These are phyloP conservation scores for Hexactinellida sp. DNA, from an alignment of 37 sponge, comb jelly and placozoan genomes.

Conservation along the genomic window DNA sequence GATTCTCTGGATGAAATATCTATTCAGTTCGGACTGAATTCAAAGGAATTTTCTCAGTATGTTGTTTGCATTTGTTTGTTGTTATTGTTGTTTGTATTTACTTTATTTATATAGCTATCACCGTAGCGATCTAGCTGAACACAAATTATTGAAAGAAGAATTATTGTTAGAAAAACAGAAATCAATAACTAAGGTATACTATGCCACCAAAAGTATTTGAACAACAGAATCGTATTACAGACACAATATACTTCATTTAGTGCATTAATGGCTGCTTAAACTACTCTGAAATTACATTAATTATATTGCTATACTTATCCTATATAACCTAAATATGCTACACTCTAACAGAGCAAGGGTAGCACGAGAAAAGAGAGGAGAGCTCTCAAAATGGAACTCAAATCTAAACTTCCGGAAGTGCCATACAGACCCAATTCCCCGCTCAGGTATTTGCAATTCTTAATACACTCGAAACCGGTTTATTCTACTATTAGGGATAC, in stretches of 20 bases:
- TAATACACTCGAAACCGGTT: too few relatives aligned
- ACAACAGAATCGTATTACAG: not conserved
- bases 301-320: not conserved
- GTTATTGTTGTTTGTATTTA: too few relatives aligned
- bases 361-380: not conserved
- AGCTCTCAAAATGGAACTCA: not conserved
- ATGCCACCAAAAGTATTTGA: too few relatives aligned
- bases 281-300: too few relatives aligned
- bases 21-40: not conserved
- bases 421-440: not conserved
- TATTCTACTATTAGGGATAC: too few relatives aligned
- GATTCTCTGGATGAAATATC: slow-evolving; percentile 11
- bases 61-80: too few relatives aligned
- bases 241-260: too few relatives aligned
- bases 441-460: not conserved
- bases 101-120: not conserved
- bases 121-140: not conserved
- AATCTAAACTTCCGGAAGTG: not conserved
- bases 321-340: too few relatives aligned
- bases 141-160: not conserved
- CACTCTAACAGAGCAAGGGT: not conserved
- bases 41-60: not conserved
- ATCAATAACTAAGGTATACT: not conserved
- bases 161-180: not conserved
- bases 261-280: too few relatives aligned